These are phyloP conservation scores for Lutraria rhynchaena DNA, from an alignment of 1,140 invertebrate species.

Conservation along the genomic window DNA sequence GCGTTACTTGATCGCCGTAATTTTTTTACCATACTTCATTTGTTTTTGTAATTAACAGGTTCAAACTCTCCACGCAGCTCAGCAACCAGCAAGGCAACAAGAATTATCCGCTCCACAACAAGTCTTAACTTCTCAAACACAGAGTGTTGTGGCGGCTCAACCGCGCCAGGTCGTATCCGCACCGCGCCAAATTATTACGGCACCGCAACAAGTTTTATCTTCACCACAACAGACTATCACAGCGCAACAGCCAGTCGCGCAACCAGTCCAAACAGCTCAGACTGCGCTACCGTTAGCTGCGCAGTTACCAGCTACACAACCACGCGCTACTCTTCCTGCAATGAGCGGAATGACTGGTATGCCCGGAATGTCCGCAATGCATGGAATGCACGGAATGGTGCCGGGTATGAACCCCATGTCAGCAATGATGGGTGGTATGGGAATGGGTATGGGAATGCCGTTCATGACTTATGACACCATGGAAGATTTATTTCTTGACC, in stretches of 20 bases:
- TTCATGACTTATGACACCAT: constrained; percentile 17
- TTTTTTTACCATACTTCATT: too few species aligned
- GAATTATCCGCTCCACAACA: not conserved
- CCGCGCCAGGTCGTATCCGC: not conserved
- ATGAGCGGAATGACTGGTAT: too few species aligned
- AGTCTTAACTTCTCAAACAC: too few species aligned
- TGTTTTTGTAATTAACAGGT: too few species aligned
- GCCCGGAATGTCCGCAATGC: too few species aligned
- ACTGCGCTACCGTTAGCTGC: not conserved
- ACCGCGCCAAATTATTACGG: not conserved
- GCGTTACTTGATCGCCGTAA: too few species aligned
- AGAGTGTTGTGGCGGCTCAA: not conserved
- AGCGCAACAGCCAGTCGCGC: too few species aligned
- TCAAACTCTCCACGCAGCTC: too few species aligned
- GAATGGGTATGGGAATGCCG: constrained; percentile 8
- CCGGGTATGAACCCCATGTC: not conserved
- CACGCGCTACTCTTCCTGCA: too few species aligned
- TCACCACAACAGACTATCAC: not conserved
- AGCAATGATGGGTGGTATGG: not conserved
- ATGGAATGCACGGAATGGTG: not conserved
- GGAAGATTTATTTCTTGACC: constrained; percentile 9
- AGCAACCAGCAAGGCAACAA: not conserved
- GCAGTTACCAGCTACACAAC: too few species aligned
- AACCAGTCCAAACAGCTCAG: not conserved
- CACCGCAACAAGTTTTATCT: not conserved